Percentiles rank a stretch among this genome's conserved stretches.
Conservation (phyloP, 2,113 vertebrate species). For the Kryptolebias marmoratus region DNA sequence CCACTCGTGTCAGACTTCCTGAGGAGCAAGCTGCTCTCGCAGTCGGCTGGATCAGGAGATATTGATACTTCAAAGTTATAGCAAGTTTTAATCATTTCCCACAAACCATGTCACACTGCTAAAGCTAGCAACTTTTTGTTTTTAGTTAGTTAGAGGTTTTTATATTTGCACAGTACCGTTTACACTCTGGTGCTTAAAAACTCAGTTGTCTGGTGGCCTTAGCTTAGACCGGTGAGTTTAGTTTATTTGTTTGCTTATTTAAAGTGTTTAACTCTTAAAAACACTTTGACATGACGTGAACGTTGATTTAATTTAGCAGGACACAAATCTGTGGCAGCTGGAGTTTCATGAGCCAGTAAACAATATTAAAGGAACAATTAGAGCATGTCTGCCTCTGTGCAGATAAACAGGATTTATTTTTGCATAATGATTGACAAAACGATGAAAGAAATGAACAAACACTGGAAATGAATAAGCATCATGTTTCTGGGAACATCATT, state of each 20-base stretch:
- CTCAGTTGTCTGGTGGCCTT: no score
- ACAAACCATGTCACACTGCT: neutral
- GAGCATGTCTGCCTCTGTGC: no score
- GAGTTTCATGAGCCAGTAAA: neutral
- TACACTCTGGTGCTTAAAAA: neutral
- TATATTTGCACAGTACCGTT: neutral
- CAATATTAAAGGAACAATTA: neutral
- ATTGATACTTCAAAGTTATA: conserved; percentile 50
- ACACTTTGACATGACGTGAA: neutral
- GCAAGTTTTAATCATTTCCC: neutral
- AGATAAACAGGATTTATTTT: no score
- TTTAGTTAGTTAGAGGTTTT: no score
- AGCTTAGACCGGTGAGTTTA: neutral
- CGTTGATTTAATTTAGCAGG: neutral
- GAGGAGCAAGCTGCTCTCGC: conserved; percentile 19
- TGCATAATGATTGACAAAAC: no score
- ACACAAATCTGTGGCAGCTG: neutral
- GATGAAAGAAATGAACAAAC: no score
- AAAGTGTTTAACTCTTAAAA: neutral
- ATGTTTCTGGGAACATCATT: no score
- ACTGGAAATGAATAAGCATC: no score
- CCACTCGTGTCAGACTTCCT: conserved; percentile 67
- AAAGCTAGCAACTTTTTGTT: neutral
- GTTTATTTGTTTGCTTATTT: no score
- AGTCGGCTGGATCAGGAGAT: neutral